phyloP scores from a whole-genome alignment of 2,113 vertebrate genomes.

The Colossoma macropomum region DNA sequence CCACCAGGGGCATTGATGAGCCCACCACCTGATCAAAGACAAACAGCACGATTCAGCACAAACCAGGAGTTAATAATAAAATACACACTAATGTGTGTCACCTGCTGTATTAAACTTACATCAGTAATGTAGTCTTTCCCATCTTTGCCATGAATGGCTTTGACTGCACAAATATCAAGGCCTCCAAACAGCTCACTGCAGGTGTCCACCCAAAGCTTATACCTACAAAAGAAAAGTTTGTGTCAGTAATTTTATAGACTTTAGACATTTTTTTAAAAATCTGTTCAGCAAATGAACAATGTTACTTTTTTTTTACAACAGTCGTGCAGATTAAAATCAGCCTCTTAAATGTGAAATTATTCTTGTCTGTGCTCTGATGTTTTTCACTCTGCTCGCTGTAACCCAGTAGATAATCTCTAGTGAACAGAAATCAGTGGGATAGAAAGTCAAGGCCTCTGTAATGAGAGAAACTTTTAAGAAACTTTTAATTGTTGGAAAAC shows the following conservation, averaged over 20 bases:
- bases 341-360: neutral
- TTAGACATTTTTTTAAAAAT: neutral
- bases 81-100: conserved; percentile 60
- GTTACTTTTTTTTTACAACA: neutral
- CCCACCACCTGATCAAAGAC: conserved; percentile 86
- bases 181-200: conserved; percentile 95
- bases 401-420: neutral
- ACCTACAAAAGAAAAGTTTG: conserved; percentile 73
- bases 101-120: conserved; percentile 84
- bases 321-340: neutral
- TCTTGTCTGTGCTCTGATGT: no score
- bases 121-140: conserved; percentile 98
- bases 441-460: neutral
- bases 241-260: neutral
- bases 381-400: neutral
- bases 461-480: neutral
- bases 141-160: conserved; percentile 97
- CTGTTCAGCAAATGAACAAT: no score
- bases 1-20: conserved; percentile 94
- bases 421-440: neutral
- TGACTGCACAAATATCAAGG: conserved; percentile 97
- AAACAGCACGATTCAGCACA: neutral
- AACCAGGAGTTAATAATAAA: no score
- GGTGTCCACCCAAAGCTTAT: conserved; percentile 94
- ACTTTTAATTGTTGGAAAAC: neutral